A percentile compares a stretch with the other conserved stretches of the same genome.
These are phyloP conservation scores for Trissolcus japonicus DNA, from an alignment of 2,888 invertebrate species.

Conservation along the genomic window DNA sequence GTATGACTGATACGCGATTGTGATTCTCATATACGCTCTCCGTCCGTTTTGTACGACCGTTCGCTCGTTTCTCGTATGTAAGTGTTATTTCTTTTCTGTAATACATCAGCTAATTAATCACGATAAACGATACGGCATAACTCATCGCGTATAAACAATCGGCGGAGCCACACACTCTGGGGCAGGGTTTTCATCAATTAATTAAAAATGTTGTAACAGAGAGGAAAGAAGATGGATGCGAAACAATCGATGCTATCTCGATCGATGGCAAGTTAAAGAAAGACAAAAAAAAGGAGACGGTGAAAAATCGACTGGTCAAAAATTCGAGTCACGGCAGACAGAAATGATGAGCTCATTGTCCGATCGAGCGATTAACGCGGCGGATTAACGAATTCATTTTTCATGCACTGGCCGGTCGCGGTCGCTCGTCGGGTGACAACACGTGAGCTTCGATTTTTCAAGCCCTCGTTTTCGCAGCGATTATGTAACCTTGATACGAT, in stretches of 20 bases:
- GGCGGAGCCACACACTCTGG: too few species aligned
- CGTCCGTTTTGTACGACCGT: too few species aligned
- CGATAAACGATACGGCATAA: too few species aligned
- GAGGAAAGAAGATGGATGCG: background rate
- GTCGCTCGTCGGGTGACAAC: slow-evolving; percentile 1
- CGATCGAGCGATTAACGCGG: slow-evolving; percentile 11
- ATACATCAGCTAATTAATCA: too few species aligned
- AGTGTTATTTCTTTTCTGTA: too few species aligned
- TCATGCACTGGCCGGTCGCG: background rate
- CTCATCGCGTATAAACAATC: too few species aligned
- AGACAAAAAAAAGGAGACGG: too few species aligned
- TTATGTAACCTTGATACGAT: slow-evolving; percentile 57
- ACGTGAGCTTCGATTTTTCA: slow-evolving; percentile 47
- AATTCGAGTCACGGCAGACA: slow-evolving; percentile 26
- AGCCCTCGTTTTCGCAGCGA: slow-evolving; percentile 42
- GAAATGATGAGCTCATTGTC: slow-evolving; percentile 29
- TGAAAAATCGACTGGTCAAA: background rate
- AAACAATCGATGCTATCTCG: background rate
- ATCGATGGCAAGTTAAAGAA: background rate
- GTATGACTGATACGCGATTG: too few species aligned
- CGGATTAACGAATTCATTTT: slow-evolving; percentile 28
- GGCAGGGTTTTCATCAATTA: too few species aligned
- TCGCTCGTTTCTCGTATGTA: too few species aligned
- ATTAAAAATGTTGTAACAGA: too few species aligned
- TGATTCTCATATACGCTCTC: too few species aligned